Base-by-base conservation (phyloP, 2,113 vertebrate species). In the Colossoma macropomum region DNA sequence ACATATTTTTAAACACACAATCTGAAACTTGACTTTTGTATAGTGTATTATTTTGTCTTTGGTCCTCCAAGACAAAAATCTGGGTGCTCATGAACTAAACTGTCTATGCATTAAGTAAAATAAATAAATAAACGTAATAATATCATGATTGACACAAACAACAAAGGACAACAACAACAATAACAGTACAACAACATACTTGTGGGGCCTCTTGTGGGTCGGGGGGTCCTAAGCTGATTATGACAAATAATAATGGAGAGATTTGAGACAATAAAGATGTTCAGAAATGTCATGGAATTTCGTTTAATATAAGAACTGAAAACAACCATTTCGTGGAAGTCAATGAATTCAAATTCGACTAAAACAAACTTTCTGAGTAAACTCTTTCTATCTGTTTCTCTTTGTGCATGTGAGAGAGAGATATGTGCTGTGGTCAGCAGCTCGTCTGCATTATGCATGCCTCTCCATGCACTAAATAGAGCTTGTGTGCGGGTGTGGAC, bases 401-500 rank as follows among this genome's bases (percentile, higher is more conserved):
- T 25, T 1, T 13, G 21, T 48, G 38, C 25, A 38, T 71, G 23
- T 25, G 38, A 66, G 12, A 68, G 34, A 11, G 32, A 70, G 66
- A 70, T 23, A 38, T 23, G 38, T 48, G 62, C 41, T 38, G 54
- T 50, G 75, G 75, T 83, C 68, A 78, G 82, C 75, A 77, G n/a
- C 27, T 71, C 62, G 30, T 82, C 63, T 77, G 38, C 41, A 56
- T 52, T 77, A 54, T 83, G 69, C 76, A 63, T 72, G 65, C 75
- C 59, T 62, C 59, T 23, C 25, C n/a, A 10, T 34, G 32, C 32
- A 70, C 19, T 41, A 41, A 21, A 70, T 41, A 21, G 32, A 21
- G 66, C 41, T 17, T 34, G 17, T 41, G 32, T 70, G 66, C 17
- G 63, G 15, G 17, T 68, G 65, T 70, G 19, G 75, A 28, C 25